Base-by-base conservation (phyloP, 2,888 invertebrate species). In the Eupsilia transversa region DNA sequence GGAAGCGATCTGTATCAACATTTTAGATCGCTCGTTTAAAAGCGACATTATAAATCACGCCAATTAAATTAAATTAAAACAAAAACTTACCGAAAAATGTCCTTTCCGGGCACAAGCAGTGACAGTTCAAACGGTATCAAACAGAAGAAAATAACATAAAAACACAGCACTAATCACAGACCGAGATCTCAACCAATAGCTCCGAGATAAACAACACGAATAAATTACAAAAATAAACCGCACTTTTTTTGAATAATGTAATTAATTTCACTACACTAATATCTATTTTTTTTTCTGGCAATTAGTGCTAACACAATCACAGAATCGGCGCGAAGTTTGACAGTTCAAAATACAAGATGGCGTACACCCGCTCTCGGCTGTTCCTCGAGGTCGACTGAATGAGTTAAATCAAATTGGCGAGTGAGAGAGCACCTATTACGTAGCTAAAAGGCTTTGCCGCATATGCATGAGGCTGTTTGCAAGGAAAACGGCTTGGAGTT, bases 381-480 rank as follows among this genome's bases (percentile, higher is more conserved):
- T 87, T 80, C 88, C 89, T 91, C 95, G 96, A 96, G 96, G 96
- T 95, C 96, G 96, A 96, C 96, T 96, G 94, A 94, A 89, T 91
- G 89, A 91, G 87, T 88, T 90, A 89, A 93, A 82, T 78, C 77
- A 84, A 86, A 92, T 87, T 86, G 89, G 92, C 92, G 89, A 93
- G 92, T 89, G 92, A 93, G 92, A 91, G 91, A 92, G 85, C 85
- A 84, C 77, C 79, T 87, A 87, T 92, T 92, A 92, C 92, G 91
- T 93, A 91, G 91, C 88, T 83, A 79, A 89, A 92, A 92, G 94
- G 92, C 92, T 93, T 91, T 89, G 88, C 88, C 80, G 92, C 92
- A 89, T 90, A 88, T 90, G 91, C 92, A 93, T 93, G 93, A 94
- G 93, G 94, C 92, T 92, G 92, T 90, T 89, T 87, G 93, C 94